Conservation (phyloP, 2,113 vertebrate species). For the Plecturocebus donacophilus region DNA sequence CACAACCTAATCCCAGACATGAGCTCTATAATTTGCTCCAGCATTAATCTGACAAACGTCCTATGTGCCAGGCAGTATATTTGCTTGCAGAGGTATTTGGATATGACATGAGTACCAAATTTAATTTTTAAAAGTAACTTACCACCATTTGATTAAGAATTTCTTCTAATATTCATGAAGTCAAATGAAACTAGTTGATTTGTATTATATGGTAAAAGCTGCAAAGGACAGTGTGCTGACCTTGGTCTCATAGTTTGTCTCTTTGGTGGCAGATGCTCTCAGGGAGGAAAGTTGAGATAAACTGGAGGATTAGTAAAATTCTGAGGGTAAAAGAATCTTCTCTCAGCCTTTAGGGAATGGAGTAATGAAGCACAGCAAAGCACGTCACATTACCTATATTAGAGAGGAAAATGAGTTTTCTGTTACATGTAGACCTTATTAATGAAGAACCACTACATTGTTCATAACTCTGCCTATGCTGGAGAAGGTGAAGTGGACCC, state of each 20-base stretch:
- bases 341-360: not conserved
- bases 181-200: constrained; percentile 13
- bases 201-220: not conserved
- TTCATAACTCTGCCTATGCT: not conserved
- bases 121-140: constrained; percentile 45
- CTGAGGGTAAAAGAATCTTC: not conserved
- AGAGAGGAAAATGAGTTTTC: constrained; percentile 11
- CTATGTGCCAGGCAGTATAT: not conserved
- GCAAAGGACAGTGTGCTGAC: not conserved
- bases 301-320: not conserved
- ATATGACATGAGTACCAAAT: not conserved
- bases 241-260: constrained; percentile 23
- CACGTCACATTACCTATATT: not conserved
- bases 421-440: not conserved
- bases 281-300: not conserved
- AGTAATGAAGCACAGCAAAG: not conserved
- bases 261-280: not conserved
- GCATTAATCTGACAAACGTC: not conserved
- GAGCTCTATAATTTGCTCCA: not conserved
- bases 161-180: not conserved
- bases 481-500: constrained; percentile 13
- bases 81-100: not conserved
- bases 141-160: not conserved
- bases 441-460: constrained; percentile 12
- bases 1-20: not conserved